These are phyloP conservation scores for Nannospalax galili DNA, from an alignment of 2,113 vertebrate species.

Conservation along the genomic window DNA sequence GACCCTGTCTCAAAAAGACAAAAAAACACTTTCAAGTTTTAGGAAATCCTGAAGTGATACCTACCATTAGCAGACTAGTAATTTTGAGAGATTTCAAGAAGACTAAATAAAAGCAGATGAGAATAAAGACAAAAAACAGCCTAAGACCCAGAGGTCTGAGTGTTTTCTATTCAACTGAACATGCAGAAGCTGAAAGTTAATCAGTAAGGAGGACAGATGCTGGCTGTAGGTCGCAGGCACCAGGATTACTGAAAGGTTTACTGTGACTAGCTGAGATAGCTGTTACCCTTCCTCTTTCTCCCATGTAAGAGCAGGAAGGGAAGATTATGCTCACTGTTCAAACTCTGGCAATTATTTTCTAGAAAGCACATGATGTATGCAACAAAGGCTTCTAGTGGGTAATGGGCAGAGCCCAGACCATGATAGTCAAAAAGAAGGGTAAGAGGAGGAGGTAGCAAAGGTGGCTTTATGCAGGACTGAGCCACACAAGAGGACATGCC, in stretches of 20 bases:
- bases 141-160: not conserved
- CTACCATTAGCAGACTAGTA: not conserved
- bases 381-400: not conserved
- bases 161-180: not conserved
- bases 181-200: not conserved
- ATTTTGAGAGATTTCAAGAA: conserved; percentile 27
- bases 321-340: not conserved
- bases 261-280: not conserved
- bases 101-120: not conserved
- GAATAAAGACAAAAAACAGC: not conserved
- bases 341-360: not conserved
- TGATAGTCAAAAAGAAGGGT: not conserved
- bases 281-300: too few species aligned
- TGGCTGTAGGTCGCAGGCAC: not conserved
- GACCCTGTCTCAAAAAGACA: too few species aligned
- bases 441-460: not conserved
- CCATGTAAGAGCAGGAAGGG: not conserved
- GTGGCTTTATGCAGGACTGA: not conserved
- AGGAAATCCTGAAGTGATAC: not conserved
- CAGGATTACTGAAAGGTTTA: not conserved
- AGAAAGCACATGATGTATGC: not conserved
- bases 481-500: not conserved
- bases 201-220: not conserved
- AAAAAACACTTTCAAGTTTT: not conserved
- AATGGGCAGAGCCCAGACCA: not conserved